A percentile compares a stretch with the other conserved stretches of the same genome.
Evolutionary conservation across 1,140 invertebrate species (phyloP).

Genomic region (Pogonognathellus flavescens): DNA sequence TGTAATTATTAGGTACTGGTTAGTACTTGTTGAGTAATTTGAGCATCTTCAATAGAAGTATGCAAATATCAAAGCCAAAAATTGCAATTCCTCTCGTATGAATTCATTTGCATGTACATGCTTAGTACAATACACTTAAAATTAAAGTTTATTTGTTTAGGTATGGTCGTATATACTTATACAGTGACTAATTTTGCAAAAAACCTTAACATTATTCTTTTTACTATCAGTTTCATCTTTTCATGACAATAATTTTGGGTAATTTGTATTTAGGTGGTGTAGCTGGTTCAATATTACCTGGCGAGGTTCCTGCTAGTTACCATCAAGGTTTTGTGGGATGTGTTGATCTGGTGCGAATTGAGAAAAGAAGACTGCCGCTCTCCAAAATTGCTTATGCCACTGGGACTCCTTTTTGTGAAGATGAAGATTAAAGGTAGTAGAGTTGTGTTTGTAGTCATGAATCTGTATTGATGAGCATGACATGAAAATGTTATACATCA

Average conservation of each 20-base stretch:
- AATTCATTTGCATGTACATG: too few relatives aligned
- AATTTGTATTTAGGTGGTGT: slow-evolving; percentile 56
- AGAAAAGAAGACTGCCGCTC: slow-evolving; percentile 71
- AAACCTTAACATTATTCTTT: too few relatives aligned
- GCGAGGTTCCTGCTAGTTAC: slow-evolving; percentile 74
- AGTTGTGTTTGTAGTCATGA: not conserved
- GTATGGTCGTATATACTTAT: slow-evolving; percentile 68
- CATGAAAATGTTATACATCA: not conserved
- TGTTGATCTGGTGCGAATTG: slow-evolving; percentile 74
- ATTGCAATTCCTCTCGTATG: too few relatives aligned
- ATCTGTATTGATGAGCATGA: not conserved
- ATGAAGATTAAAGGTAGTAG: slow-evolving; percentile 54
- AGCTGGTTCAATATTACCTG: slow-evolving; percentile 72
- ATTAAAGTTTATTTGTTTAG: slow-evolving; percentile 62
- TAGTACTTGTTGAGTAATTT: too few relatives aligned
- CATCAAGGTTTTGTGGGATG: slow-evolving; percentile 77
- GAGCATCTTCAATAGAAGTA: too few relatives aligned
- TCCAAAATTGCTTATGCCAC: slow-evolving; percentile 64
- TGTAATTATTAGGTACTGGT: too few relatives aligned
- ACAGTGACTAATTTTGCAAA: slow-evolving; percentile 67
- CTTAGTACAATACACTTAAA: too few relatives aligned
- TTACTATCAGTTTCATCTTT: too few relatives aligned
- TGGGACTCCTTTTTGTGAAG: slow-evolving; percentile 64
- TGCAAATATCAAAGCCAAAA: too few relatives aligned
- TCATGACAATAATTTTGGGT: too few relatives aligned